Base-by-base conservation (phyloP, 2,113 vertebrate genomes). In the Clinocottus analis region DNA sequence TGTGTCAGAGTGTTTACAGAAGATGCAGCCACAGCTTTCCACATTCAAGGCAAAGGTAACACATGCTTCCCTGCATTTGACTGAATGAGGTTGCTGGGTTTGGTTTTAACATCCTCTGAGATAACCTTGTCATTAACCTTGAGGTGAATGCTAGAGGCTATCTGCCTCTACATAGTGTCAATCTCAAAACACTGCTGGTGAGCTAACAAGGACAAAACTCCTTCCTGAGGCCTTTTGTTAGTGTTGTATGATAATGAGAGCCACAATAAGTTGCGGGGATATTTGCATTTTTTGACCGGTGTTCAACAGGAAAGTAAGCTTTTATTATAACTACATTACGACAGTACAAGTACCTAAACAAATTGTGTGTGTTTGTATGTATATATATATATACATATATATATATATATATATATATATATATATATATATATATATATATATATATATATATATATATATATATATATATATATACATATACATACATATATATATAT, bases 1-100 rank as follows among this genome's bases (percentile, higher is more conserved):
- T n/a, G n/a, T n/a, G n/a, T 76, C n/a, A 41, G 16, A 43, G 0
- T 21, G 49, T 74, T 85, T 43, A n/a, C 41, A 63, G 25, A 31
- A 21, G 62, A 17, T 67, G 65, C 41, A 49, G 43, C 41, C 41
- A 29, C 17, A 8, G 9, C 35, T 61, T 35, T 66, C 13, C 0
- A 23, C 23, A 74, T 23, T n/a, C 10, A 25, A 75, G 56, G 62
- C 37, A 85, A 72, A 82, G 39, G 60, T 74, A 21, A 75, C 79
- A 29, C 23, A 53, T 55, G 13, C 39, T 67, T 77, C 13, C 12
- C 17, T 64, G 16, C 29, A 27, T 82, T 35, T 33, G 1, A 72
- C 31, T 56, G 59, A 71, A 75, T 19, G 33, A 70, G 23, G 6
- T 60, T 21, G 23, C 67, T 68, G 37, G 10, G 55, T 64, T 83